phyloP scores from a whole-genome alignment of 2,797 vertebrate genomes.

The Orestias chungarensis region DNA sequence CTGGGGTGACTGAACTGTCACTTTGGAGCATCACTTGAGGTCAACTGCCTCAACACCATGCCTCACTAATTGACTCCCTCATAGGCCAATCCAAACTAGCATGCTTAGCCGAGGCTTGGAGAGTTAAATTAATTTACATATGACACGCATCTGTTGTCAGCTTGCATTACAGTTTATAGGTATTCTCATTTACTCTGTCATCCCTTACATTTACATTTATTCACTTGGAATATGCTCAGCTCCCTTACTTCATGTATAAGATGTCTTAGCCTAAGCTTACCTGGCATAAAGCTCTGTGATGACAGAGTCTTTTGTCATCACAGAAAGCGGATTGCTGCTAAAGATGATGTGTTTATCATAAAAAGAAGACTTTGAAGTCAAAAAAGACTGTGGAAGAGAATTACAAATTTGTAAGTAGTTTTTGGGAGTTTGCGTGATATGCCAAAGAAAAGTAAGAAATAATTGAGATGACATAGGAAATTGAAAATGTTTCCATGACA shows the following conservation, averaged over 20 bases:
- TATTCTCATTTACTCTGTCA: conserved; percentile 63
- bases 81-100: conserved; percentile 32
- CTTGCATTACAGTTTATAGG: conserved; percentile 60
- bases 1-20: conserved; percentile 50
- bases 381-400: neutral
- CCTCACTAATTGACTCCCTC: conserved; percentile 46
- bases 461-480: too few relatives aligned
- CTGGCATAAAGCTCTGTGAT: conserved; percentile 49
- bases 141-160: conserved; percentile 52
- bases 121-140: conserved; percentile 59
- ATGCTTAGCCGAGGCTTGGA: conserved; percentile 21
- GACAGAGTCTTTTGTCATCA: conserved; percentile 57
- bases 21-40: conserved; percentile 50
- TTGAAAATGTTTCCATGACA: too few relatives aligned
- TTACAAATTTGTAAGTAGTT: neutral
- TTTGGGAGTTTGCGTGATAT: neutral
- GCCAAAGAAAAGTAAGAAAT: too few relatives aligned
- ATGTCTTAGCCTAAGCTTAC: conserved; percentile 46
- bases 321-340: conserved; percentile 30
- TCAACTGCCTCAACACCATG: conserved; percentile 55
- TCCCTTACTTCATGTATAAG: conserved; percentile 17
- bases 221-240: conserved; percentile 56
- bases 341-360: conserved; percentile 50
- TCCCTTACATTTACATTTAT: conserved; percentile 71
- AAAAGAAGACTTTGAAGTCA: conserved; percentile 1